Base-by-base conservation (phyloP, 2,113 vertebrate genomes). In the Mixornis gularis region DNA sequence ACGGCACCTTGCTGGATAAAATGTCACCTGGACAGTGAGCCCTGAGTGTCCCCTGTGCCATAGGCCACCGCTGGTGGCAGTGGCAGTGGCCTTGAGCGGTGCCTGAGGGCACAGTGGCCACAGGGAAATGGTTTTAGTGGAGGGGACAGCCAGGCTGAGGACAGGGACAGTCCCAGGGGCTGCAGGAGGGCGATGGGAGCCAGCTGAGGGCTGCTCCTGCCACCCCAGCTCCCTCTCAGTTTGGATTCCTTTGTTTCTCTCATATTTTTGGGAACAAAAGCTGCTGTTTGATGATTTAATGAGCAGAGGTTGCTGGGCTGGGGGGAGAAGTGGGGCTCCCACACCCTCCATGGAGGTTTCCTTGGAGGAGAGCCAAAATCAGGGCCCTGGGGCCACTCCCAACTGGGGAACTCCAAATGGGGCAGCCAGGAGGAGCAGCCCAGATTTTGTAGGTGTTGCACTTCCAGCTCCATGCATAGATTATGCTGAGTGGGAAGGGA, bases 301-400 rank as follows among this genome's bases (percentile, higher is more conserved):
- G 22, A 85, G 70, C 56, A 60, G 29, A 1, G 0, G 7, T 0
- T 17, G 59, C 20, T 40, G 56, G 5, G 36, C 21, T 38, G 3
- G 13, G 6, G 11, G 1, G 5, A 21, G 43, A 44, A 66, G 43
- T 5, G 19, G 25, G 16, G 11, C 1, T 78, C 25, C 48, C 40
- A 68, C 10, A 7, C 12, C 3, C 9, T 65, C 55, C 1, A 0
- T 0, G 4, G 60, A 26, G 30, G 3, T 63, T 59, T 79, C 34
- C 63, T 51, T 15, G 40, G 3, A 40, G 59, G 1, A 48, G 30
- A 79, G 9, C 8, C 7, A 7, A 3, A 62, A 56, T 18, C 3
- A 0, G 13, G 22, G 70, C 56, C 62, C 60, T 24, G 2, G 8
- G 27, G 10, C 60, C 25, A 40, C 8, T 55, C n/a, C 27, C 12